Conservation (phyloP, 2,797 vertebrate genomes). For the Coendou prehensilis region DNA sequence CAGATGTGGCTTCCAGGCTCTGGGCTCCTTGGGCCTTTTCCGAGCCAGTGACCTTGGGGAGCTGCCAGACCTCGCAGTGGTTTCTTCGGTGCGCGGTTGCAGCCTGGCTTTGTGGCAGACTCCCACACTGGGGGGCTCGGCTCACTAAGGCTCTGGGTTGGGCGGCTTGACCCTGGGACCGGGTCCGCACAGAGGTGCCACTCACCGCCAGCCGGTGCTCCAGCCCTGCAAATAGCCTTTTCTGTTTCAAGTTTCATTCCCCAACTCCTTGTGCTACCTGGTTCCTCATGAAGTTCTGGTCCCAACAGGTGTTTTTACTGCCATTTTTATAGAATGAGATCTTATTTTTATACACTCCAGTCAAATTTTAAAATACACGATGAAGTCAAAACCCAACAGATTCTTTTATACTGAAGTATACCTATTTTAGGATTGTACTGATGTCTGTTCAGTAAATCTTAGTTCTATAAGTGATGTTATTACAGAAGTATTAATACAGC, state of each 20-base stretch:
- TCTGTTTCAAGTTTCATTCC: background rate
- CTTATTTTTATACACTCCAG: constrained; percentile 57
- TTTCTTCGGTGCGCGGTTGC: background rate
- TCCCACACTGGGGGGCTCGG: background rate
- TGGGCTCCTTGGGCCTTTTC: background rate
- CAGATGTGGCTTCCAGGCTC: background rate
- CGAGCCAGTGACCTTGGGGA: background rate
- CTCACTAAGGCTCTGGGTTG: background rate
- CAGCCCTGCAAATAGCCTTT: background rate
- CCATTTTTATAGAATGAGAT: constrained; percentile 50
- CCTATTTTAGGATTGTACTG: background rate
- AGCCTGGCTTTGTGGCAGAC: background rate
- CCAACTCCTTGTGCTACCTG: background rate
- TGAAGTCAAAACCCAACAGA: constrained; percentile 18
- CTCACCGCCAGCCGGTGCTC: background rate
- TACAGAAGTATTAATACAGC: background rate
- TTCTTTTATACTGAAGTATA: background rate
- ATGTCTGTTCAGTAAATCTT: background rate
- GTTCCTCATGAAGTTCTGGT: background rate
- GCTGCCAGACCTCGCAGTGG: too few relatives aligned
- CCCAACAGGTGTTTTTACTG: background rate
- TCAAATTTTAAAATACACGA: background rate
- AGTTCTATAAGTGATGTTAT: background rate
- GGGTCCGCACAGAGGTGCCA: background rate
- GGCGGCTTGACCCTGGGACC: too few relatives aligned